Evolutionary conservation across 2,888 invertebrate genomes (phyloP), one percentile per base, ranked within the genome.

Genomic region (Bhutanitis thaidina): DNA sequence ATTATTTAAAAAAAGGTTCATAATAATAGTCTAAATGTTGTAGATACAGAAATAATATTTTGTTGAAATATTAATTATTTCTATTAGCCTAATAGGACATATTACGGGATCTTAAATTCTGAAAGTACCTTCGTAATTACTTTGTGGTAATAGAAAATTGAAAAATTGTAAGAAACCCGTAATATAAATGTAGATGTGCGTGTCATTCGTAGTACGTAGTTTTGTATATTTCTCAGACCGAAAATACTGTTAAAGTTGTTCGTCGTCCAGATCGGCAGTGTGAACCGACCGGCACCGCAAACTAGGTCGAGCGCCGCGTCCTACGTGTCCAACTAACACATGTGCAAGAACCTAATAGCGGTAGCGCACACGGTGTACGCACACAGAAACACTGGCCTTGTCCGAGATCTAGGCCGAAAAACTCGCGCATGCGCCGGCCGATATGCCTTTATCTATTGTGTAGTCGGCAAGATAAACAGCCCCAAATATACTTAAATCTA

Each of bases 351-450:
- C 59, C 60, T 60, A 58, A 54, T 56, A 56, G 56, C 54, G 50
- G 55, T 56, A 56, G 56, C 54, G 50, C 52, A 57, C 55, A 54
- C 57, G 44, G 52, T 44, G 54, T 52, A 59, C 54, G 54, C 68
- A 61, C 67, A 64, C 65, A 59, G 50, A 38, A 25, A 35, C 38
- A 47, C 43, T 60, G 67, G 57, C 71, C 72, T 62, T 74, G 66
- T 69, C 66, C 64, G 63, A 65, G 64, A 82, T 75, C 71, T 80
- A 79, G 82, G 82, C 74, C 80, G 67, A 75, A 79, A 74, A 77
- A 74, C 67, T 72, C 73, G 72, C 80, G 78, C 80, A 75, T 77
- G 79, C 77, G 72, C 62, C 59, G 57, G 72, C 62, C 59, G 57
- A 58, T 54, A 49, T 41, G 49, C 52, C 46, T 43, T 53, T 57